Conservation (phyloP, 2,113 vertebrate species). For the Passer domesticus region DNA sequence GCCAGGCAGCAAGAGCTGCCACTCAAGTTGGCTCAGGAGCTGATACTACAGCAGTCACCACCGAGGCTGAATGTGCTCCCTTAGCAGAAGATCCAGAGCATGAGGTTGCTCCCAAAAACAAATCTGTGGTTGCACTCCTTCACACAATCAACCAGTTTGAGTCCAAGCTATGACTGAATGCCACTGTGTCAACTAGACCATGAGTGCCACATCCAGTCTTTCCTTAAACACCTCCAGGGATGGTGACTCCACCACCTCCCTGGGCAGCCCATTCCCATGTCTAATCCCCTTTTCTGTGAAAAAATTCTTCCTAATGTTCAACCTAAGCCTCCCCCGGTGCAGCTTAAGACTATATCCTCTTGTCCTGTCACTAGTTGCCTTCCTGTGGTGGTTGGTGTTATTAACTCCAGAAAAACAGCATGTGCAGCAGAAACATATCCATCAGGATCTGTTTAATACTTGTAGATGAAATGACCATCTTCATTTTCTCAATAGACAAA, state of each 20-base stretch:
- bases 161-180: neutral
- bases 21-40: neutral
- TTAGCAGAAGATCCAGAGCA: neutral
- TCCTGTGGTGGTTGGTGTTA: neutral
- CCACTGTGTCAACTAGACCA: neutral
- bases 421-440: neutral
- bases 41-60: neutral
- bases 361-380: neutral
- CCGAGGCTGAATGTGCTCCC: neutral
- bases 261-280: neutral
- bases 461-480: neutral
- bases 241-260: rapidly evolving
- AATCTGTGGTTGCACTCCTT: neutral
- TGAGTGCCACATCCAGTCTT: neutral
- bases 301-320: neutral
- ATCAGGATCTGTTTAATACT: neutral
- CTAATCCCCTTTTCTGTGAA: neutral
- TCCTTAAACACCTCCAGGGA: neutral
- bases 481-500: neutral
- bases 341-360: neutral
- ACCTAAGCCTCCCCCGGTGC: neutral
- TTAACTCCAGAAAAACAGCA: neutral
- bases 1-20: neutral
- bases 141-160: neutral
- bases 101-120: neutral